A percentile compares a stretch with the other conserved stretches of the same genome.
phyloP scores from a whole-genome alignment of 1,140 invertebrate species.

The Aphaenogaster ashmeadi region DNA sequence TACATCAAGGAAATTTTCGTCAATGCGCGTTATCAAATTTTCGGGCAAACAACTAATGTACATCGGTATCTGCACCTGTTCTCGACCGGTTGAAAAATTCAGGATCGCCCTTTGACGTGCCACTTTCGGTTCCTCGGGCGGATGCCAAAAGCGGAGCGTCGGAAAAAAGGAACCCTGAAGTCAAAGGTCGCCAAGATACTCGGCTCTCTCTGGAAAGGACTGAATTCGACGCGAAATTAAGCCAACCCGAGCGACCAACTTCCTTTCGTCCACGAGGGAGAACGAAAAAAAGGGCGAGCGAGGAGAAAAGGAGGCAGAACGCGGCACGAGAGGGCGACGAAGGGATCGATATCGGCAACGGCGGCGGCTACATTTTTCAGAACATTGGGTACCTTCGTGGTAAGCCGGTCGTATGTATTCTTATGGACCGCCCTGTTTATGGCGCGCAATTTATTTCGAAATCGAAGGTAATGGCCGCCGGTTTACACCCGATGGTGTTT shows the following conservation, averaged over 20 bases:
- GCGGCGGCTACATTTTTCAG: slow-evolving; percentile 79
- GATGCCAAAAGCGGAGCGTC: slow-evolving; percentile 54
- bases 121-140: slow-evolving; percentile 60
- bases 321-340: slow-evolving; percentile 13
- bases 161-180: slow-evolving; percentile 41
- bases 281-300: slow-evolving; percentile 57
- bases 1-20: slow-evolving; percentile 14
- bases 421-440: slow-evolving; percentile 85
- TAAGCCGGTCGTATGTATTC: slow-evolving; percentile 85
- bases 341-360: slow-evolving; percentile 77
- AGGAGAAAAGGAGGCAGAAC: slow-evolving; percentile 38
- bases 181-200: slow-evolving; percentile 63
- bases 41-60: slow-evolving; percentile 59
- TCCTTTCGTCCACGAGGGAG: slow-evolving; percentile 74
- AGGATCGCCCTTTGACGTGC: slow-evolving; percentile 67
- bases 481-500: slow-evolving; percentile 79
- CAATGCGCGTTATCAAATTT: slow-evolving; percentile 59
- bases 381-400: slow-evolving; percentile 78
- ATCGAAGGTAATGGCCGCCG: slow-evolving; percentile 86
- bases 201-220: slow-evolving; percentile 31
- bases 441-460: slow-evolving; percentile 86
- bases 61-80: slow-evolving; percentile 30
- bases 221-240: slow-evolving; percentile 72
- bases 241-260: slow-evolving; percentile 64
- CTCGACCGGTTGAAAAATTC: slow-evolving; percentile 60